Evolutionary conservation across 2,888 invertebrate genomes (phyloP).

Genomic region (Dichetophora obliterata): DNA sequence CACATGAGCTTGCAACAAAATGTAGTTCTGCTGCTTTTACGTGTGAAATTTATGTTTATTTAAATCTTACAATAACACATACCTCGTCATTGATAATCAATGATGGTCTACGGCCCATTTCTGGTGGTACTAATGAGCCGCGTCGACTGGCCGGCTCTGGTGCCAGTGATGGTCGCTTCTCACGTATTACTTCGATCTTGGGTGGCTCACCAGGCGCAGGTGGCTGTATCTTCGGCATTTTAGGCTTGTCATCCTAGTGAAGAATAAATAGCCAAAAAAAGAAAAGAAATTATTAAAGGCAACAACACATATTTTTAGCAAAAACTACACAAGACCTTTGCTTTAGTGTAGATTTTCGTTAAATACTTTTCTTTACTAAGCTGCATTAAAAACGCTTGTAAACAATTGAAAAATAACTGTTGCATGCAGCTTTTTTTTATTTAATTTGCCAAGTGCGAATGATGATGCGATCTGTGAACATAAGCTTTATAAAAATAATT

Average conservation of each 20-base stretch:
- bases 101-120: constrained; percentile 88
- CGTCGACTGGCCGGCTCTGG: constrained; percentile 79
- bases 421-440: too few species aligned
- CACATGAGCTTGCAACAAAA: not conserved
- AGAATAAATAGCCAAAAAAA: not conserved
- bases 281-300: not conserved
- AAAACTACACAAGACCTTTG: too few species aligned
- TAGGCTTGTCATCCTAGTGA: constrained; percentile 66
- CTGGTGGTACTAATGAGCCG: constrained; percentile 91
- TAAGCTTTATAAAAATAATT: too few species aligned
- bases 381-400: too few species aligned
- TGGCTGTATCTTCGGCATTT: constrained; percentile 79
- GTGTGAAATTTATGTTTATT: too few species aligned
- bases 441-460: too few species aligned
- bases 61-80: constrained; percentile 63
- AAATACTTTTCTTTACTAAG: too few species aligned
- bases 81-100: constrained; percentile 96
- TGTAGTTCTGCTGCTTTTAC: too few species aligned
- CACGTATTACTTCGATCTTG: constrained; percentile 89
- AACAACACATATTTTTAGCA: too few species aligned
- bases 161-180: constrained; percentile 85
- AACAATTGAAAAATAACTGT: too few species aligned
- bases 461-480: too few species aligned
- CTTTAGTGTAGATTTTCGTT: too few species aligned
- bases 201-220: constrained; percentile 75